These are phyloP conservation scores for Ormyrus nitidulus DNA, from an alignment of 2,888 invertebrate genomes.

Conservation along the genomic window DNA sequence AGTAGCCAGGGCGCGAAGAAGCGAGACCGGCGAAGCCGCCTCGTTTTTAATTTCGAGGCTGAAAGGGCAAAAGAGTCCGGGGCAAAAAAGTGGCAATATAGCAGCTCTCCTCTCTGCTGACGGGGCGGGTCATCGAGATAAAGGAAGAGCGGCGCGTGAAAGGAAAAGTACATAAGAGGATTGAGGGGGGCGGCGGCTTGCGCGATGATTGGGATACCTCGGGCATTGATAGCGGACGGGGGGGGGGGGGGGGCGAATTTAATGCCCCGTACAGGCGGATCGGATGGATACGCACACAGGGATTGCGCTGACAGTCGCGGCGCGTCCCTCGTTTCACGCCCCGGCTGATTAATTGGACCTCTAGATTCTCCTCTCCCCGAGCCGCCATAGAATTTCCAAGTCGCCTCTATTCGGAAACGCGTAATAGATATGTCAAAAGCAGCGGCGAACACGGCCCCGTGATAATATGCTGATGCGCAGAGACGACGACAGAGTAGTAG, in stretches of 20 bases:
- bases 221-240: slow-evolving; percentile 10
- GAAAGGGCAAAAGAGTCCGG: neutral
- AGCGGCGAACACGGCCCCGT: slow-evolving; percentile 69
- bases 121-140: slow-evolving; percentile 35
- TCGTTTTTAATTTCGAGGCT: too few species aligned
- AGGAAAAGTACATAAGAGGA: slow-evolving; percentile 31
- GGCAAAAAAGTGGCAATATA: neutral
- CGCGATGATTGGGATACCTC: too few species aligned
- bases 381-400: slow-evolving; percentile 68
- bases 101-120: neutral
- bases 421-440: slow-evolving; percentile 75
- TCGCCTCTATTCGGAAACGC: slow-evolving; percentile 71
- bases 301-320: slow-evolving; percentile 66
- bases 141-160: neutral
- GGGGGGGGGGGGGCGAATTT: slow-evolving; percentile 59
- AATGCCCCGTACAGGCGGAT: slow-evolving; percentile 66
- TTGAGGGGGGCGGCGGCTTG: slow-evolving; percentile 5
- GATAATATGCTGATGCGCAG: slow-evolving; percentile 68
- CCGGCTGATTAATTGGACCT: slow-evolving; percentile 73
- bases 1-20: too few species aligned
- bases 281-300: slow-evolving; percentile 64
- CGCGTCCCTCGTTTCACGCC: slow-evolving; percentile 71
- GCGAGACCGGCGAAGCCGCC: too few species aligned
- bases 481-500: too few species aligned
- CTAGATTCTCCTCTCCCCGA: slow-evolving; percentile 55